phyloP scores from a whole-genome alignment of 2,113 vertebrate species.

The Ctenomys sociabilis region DNA sequence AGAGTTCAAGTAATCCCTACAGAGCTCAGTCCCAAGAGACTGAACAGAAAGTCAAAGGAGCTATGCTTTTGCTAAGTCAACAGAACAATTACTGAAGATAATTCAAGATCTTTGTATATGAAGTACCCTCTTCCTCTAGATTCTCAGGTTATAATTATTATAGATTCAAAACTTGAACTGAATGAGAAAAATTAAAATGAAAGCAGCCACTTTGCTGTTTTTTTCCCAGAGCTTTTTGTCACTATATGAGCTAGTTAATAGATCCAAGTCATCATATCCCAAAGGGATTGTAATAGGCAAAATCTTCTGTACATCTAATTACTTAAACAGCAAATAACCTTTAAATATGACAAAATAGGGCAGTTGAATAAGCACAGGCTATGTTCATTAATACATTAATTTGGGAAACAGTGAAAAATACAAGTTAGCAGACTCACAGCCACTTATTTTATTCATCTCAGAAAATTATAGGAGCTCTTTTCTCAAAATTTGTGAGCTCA shows the following conservation, averaged over 20 bases:
- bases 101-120: neutral
- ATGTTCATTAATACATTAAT: neutral
- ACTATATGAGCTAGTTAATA: slow-evolving; percentile 21
- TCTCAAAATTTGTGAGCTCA: neutral
- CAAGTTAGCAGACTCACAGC: neutral
- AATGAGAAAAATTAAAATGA: slow-evolving; percentile 30
- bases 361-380: neutral
- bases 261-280: neutral
- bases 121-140: neutral
- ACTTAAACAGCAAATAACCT: slow-evolving; percentile 48
- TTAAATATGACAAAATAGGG: neutral
- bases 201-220: neutral
- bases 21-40: slow-evolving; percentile 54
- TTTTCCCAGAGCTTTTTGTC: slow-evolving; percentile 11
- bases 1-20: slow-evolving; percentile 60
- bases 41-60: slow-evolving; percentile 57
- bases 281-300: neutral
- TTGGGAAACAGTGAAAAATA: neutral
- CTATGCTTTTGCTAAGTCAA: slow-evolving; percentile 27
- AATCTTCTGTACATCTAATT: slow-evolving; percentile 33
- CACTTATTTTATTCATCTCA: neutral
- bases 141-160: neutral
- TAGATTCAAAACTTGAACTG: slow-evolving; percentile 35
- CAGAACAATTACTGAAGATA: slow-evolving; percentile 39
- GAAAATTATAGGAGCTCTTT: neutral